Evolutionary conservation across 2,113 vertebrate genomes (phyloP).

Genomic region (Hemibagrus wyckioides): DNA sequence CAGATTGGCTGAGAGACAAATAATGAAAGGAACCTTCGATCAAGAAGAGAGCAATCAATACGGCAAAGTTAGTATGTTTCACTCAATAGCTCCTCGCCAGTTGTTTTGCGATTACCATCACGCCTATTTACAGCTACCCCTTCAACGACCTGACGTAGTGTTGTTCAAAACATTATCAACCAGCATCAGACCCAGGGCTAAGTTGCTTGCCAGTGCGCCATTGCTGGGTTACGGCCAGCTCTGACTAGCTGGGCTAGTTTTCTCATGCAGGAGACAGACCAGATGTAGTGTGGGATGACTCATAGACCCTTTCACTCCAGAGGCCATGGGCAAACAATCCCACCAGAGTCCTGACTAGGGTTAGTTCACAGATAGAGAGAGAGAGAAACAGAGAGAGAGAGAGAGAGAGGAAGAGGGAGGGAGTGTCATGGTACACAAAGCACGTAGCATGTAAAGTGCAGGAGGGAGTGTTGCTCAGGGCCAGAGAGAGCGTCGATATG

Average conservation of each 20-base stretch:
- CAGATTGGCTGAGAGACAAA: background rate
- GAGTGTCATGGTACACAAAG: slow-evolving; percentile 75
- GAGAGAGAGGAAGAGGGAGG: slow-evolving; percentile 58
- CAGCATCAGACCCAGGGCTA: slow-evolving; percentile 17
- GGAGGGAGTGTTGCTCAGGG: slow-evolving; percentile 75
- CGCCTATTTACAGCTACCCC: background rate
- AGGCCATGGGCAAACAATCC: slow-evolving; percentile 46
- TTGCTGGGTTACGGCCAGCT: slow-evolving; percentile 14
- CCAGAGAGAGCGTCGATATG: slow-evolving; percentile 77
- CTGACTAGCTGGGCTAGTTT: slow-evolving; percentile 26
- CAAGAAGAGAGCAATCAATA: slow-evolving; percentile 4
- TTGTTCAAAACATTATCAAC: slow-evolving; percentile 6
- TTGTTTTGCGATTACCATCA: background rate
- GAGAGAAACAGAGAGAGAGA: slow-evolving; percentile 44
- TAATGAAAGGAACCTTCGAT: slow-evolving; percentile 21
- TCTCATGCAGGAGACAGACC: slow-evolving; percentile 37
- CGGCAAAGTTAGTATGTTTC: background rate
- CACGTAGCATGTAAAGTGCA: slow-evolving; percentile 76
- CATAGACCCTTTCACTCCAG: slow-evolving; percentile 51
- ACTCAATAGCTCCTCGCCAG: background rate
- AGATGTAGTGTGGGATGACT: slow-evolving; percentile 49
- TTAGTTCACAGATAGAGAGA: slow-evolving; percentile 29
- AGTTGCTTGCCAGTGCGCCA: slow-evolving; percentile 10
- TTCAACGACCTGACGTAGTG: background rate
- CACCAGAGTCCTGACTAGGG: slow-evolving; percentile 39